A percentile compares a stretch with the other conserved stretches of the same genome.
Evolutionary conservation across 2,113 vertebrate genomes (phyloP).

Genomic region (Vombatus ursinus): DNA sequence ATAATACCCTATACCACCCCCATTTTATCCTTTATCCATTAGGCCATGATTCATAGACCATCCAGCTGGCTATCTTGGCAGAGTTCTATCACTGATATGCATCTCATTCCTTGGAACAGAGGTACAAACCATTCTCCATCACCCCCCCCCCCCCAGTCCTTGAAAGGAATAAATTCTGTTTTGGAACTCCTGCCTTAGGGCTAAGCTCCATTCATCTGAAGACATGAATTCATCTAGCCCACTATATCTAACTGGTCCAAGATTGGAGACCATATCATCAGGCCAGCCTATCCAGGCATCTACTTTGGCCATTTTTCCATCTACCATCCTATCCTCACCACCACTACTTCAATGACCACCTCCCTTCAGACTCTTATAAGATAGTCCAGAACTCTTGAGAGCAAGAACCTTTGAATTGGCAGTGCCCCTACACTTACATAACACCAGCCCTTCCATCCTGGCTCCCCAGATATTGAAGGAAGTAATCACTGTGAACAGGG

Average conservation of each 20-base stretch:
- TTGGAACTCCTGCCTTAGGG: background rate
- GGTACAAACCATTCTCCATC: background rate
- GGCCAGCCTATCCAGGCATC: background rate
- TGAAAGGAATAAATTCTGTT: background rate
- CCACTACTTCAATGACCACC: background rate
- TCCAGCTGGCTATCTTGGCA: background rate
- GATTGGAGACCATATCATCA: background rate
- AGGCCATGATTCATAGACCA: background rate
- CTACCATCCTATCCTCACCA: background rate
- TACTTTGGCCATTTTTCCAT: background rate
- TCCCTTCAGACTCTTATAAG: background rate
- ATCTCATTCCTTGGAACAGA: background rate
- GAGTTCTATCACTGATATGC: background rate
- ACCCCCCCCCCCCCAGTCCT: background rate
- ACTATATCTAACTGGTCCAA: background rate
- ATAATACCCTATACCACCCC: background rate
- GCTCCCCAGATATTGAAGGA: background rate
- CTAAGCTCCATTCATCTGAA: background rate
- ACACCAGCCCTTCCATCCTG: background rate
- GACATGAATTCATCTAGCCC: background rate
- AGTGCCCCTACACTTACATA: background rate
- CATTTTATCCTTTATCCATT: background rate
- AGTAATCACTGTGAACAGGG: background rate
- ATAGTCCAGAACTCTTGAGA: background rate
- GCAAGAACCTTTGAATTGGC: background rate